Conservation (phyloP, 2,888 invertebrate genomes). For the Carabus problematicus region DNA sequence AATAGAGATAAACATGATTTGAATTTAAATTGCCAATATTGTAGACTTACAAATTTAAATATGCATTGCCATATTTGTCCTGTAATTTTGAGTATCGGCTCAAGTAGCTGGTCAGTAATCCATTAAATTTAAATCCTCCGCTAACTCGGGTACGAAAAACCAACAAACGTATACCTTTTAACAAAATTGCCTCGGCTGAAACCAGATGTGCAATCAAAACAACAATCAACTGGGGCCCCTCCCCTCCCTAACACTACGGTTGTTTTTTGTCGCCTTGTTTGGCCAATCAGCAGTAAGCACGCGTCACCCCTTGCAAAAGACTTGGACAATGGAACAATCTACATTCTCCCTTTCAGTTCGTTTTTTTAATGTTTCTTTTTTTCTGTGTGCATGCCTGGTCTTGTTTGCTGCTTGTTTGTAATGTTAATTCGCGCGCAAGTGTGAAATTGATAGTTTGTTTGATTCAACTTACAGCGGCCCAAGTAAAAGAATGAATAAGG, state of each 20-base stretch:
- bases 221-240: slow-evolving; percentile 5
- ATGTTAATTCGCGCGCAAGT: slow-evolving; percentile 47
- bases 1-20: too few species aligned
- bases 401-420: slow-evolving; percentile 45
- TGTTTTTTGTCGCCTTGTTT: slow-evolving; percentile 3
- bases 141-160: too few species aligned
- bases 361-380: slow-evolving; percentile 36
- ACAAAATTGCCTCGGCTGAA: too few species aligned
- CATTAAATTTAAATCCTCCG: too few species aligned
- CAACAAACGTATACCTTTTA: too few species aligned
- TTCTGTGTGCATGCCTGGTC: slow-evolving; percentile 44
- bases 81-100: too few species aligned
- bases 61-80: too few species aligned
- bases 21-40: too few species aligned
- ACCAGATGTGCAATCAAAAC: slow-evolving; percentile 3
- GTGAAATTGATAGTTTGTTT: slow-evolving; percentile 53
- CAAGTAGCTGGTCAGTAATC: too few species aligned
- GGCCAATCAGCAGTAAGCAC: slow-evolving; percentile 10
- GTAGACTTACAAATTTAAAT: too few species aligned
- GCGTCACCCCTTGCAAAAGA: slow-evolving; percentile 10
- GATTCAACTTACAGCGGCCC: background rate
- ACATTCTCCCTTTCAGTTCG: slow-evolving; percentile 40
- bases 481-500: background rate
- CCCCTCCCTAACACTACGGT: background rate
- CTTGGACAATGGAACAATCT: slow-evolving; percentile 9